Conservation (phyloP, 2,888 invertebrate genomes). For the Tetragonula carbonaria region DNA sequence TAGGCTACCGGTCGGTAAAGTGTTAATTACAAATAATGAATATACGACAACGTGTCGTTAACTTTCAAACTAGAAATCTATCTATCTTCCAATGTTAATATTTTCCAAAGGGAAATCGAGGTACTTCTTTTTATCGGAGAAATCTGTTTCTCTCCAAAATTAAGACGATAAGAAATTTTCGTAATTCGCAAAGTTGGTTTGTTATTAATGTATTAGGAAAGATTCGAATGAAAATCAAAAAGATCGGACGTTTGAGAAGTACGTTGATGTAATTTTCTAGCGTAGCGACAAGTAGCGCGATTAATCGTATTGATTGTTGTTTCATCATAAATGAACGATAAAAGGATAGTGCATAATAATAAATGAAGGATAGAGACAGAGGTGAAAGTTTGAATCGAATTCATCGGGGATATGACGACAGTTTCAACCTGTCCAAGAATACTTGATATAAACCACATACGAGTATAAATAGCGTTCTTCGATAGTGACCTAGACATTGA, state of each 20-base stretch:
- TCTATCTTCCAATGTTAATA: no score
- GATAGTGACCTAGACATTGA: constrained; percentile 55
- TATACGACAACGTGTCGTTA: no score
- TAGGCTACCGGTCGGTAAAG: no score
- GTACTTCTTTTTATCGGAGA: no score
- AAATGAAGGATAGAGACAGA: constrained; percentile 7
- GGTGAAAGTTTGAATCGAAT: constrained; percentile 12
- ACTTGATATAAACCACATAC: constrained; percentile 23
- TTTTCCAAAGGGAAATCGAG: no score
- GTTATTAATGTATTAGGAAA: neutral
- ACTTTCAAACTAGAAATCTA: no score
- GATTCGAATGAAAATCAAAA: neutral
- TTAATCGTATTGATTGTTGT: neutral
- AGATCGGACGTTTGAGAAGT: neutral
- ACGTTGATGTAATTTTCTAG: neutral
- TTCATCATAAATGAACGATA: neutral
- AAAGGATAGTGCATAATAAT: neutral
- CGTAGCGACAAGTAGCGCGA: no score
- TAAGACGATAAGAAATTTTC: no score
- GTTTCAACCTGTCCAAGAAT: constrained; percentile 46
- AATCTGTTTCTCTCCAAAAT: no score
- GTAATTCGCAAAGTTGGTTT: neutral
- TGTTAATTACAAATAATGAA: no score
- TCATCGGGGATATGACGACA: constrained; percentile 18
- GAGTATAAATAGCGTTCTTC: constrained; percentile 44